Evolutionary conservation across 2,888 invertebrate species (phyloP), one percentile per base, ranked within the genome.

Genomic region (Leistus spinibarbis): DNA sequence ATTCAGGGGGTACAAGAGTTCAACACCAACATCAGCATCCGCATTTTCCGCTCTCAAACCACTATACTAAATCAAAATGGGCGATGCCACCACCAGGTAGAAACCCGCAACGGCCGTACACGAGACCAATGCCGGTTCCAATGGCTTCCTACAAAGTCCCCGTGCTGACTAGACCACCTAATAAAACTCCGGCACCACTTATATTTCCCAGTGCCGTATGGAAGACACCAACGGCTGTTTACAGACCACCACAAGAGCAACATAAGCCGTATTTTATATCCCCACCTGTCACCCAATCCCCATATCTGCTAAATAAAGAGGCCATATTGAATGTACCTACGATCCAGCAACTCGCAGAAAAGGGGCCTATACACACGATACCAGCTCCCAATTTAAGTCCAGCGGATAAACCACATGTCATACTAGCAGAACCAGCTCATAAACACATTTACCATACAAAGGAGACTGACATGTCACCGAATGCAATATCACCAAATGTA

Each of bases 341-440:
- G 5, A 85, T 86, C 23, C 84, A 86, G 75, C 86, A 85, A 80
- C 78, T 85, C 57, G 86, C 84, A 9, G 85, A 86, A 74, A 89
- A 90, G 82, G 93, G 93, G 79, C 94, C 94, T 1, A 95, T 95
- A 82, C 94, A 94, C 85, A 94, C 95, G 9, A 94, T 95, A 78
- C 94, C 94, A 81, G 95, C 95, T 22, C 95, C 95, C 7, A 94
- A 95, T 86, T 87, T 95, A 67, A 91, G 91, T 79, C 88, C 90
- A 5, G 89, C 90, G 0, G 91, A 91, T 82, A 91, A 89, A 80
- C 91, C 91, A 0, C 88, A 88, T 22, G 85, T 88, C 1, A 87
- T 89, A 68, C 83, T 82, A 20, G 81, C 83, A 71, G 78, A 82
- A 16, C 79, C 70, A 54, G 68, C 82, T 17, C 83, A 83, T 57